Conservation (phyloP, 1,140 invertebrate genomes). For the Ruditapes philippinarum region DNA sequence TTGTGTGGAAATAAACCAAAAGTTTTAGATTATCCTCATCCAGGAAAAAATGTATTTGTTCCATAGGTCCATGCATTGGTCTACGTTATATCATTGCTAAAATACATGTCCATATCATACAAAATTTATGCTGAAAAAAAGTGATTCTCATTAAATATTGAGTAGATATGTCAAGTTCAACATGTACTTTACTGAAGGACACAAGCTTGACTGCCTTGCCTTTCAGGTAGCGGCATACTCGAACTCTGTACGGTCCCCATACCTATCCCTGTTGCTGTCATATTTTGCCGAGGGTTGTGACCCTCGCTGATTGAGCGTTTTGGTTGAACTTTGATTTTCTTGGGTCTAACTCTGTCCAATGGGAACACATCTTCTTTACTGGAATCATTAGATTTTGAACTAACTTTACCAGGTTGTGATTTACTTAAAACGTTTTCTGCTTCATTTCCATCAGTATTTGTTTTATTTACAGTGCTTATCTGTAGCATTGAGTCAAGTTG, state of each 20-base stretch:
- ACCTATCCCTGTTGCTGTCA: slow-evolving; percentile 8
- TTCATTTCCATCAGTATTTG: not conserved
- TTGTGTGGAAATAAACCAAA: too few species aligned
- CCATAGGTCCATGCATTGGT: too few species aligned
- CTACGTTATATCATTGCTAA: too few species aligned
- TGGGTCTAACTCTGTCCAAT: slow-evolving; percentile 51
- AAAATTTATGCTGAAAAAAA: too few species aligned
- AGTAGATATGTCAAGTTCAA: too few species aligned
- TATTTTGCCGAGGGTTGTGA: not conserved
- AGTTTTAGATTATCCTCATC: too few species aligned
- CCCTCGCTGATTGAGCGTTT: not conserved
- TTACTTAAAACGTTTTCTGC: not conserved
- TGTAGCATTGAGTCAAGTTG: slow-evolving; percentile 8
- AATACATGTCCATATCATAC: too few species aligned
- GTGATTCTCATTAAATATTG: too few species aligned
- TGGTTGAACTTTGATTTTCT: slow-evolving; percentile 51
- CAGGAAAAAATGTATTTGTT: too few species aligned
- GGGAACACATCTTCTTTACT: not conserved
- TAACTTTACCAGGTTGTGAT: not conserved
- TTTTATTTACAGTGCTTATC: not conserved
- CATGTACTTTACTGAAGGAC: slow-evolving; percentile 17
- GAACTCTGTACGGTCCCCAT: not conserved
- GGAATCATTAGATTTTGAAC: not conserved
- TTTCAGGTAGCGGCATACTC: not conserved
- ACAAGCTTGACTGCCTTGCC: slow-evolving; percentile 5